Conservation (phyloP, 2,797 vertebrate genomes). For the Gymnoscopelus braueri region DNA sequence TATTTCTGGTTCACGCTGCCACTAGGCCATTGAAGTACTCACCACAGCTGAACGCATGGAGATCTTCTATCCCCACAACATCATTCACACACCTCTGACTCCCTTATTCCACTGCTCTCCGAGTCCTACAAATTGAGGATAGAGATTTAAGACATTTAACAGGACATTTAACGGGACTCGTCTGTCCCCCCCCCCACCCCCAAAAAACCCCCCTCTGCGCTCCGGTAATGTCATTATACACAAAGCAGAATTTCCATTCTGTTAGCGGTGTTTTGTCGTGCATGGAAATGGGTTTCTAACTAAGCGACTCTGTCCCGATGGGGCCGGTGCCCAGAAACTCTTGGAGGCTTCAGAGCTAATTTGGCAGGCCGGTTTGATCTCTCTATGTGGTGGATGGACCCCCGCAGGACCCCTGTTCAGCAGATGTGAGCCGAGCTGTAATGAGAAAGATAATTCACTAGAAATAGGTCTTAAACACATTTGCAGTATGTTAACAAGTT, state of each 20-base stretch:
- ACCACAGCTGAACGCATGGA: too few relatives aligned
- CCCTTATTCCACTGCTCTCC: slow-evolving; percentile 36
- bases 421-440: slow-evolving; percentile 42
- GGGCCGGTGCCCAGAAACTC: slow-evolving; percentile 17
- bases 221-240: slow-evolving; percentile 32
- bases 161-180: slow-evolving; percentile 11
- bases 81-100: slow-evolving; percentile 45
- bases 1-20: too few relatives aligned
- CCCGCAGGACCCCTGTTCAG: slow-evolving; percentile 35
- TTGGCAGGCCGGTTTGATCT: slow-evolving; percentile 54
- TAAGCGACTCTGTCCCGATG: slow-evolving; percentile 35
- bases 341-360: slow-evolving; percentile 53
- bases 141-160: slow-evolving; percentile 26
- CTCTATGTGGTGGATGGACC: slow-evolving; percentile 14
- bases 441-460: slow-evolving; percentile 34
- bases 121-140: slow-evolving; percentile 40
- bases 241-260: slow-evolving; percentile 26
- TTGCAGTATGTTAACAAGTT: slow-evolving; percentile 31
- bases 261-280: slow-evolving; percentile 10
- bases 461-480: slow-evolving; percentile 36
- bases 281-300: slow-evolving; percentile 51
- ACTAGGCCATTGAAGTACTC: too few relatives aligned
- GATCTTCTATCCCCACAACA: slow-evolving; percentile 30
- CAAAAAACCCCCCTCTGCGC: background rate
- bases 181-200: too few relatives aligned